Evolutionary conservation across 2,888 invertebrate genomes (phyloP).

Genomic region (Tachina grossa): DNA sequence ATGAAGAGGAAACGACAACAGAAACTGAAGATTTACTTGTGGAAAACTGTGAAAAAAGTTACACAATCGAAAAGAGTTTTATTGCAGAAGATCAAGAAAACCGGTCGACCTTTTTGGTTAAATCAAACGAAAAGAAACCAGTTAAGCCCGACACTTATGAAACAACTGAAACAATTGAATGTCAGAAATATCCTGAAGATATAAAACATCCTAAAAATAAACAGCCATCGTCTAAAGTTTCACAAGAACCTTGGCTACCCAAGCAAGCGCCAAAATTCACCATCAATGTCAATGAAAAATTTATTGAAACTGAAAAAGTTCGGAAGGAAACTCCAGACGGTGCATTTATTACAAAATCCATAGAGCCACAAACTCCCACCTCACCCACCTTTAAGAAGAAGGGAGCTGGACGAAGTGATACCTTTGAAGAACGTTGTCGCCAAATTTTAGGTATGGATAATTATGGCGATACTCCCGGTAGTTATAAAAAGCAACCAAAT

Average conservation of each 20-base stretch:
- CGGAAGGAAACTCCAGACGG: constrained; percentile 76
- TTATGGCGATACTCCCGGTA: constrained; percentile 79
- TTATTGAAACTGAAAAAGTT: constrained; percentile 67
- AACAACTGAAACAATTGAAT: constrained; percentile 30
- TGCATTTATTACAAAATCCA: constrained; percentile 76
- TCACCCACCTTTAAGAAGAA: constrained; percentile 84
- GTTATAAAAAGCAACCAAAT: constrained; percentile 71
- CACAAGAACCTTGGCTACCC: constrained; percentile 12
- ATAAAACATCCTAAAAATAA: background rate
- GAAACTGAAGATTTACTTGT: constrained; percentile 25
- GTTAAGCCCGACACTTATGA: constrained; percentile 2
- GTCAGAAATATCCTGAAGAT: constrained; percentile 36
- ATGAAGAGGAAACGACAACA: constrained; percentile 25
- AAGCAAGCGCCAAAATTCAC: constrained; percentile 16
- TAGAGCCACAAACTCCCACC: constrained; percentile 71
- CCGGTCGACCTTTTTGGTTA: background rate
- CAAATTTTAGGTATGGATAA: constrained; percentile 87
- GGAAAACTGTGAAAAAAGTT: constrained; percentile 38
- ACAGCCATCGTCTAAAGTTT: background rate
- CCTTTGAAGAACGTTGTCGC: constrained; percentile 88
- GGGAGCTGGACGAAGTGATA: constrained; percentile 86
- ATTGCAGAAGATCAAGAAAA: background rate
- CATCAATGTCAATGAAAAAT: constrained; percentile 59
- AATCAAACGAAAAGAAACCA: constrained; percentile 14
- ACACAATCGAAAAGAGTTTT: background rate